Percentiles rank a stretch among this genome's conserved stretches.
Evolutionary conservation across 2,113 vertebrate species (phyloP).

Genomic region (Quiscalus mexicanus): DNA sequence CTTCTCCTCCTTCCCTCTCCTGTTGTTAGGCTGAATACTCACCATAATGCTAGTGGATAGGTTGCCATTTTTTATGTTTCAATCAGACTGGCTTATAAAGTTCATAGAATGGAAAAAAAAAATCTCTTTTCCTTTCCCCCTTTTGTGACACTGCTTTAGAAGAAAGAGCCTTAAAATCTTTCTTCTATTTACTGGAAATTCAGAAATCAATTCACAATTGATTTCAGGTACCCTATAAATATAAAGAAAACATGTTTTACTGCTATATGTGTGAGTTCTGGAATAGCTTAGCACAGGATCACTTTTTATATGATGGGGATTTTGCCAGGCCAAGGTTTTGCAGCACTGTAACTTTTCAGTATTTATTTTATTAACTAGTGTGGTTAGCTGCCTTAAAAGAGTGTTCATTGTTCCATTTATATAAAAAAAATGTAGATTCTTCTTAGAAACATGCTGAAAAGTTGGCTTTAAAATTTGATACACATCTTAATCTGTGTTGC

Average conservation of each 20-base stretch:
- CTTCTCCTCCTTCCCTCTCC: not conserved
- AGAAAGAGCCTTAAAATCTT: not conserved
- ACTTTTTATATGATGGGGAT: not conserved
- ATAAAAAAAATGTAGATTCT: not conserved
- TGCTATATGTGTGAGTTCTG: not conserved
- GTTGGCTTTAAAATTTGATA: not conserved
- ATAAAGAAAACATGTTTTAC: not conserved
- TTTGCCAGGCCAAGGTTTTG: not conserved
- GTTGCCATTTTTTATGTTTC: not conserved
- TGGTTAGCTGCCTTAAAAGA: not conserved
- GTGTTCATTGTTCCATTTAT: not conserved
- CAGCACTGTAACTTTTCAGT: not conserved
- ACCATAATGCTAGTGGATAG: not conserved
- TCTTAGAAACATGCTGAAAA: not conserved
- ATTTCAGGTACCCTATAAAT: not conserved
- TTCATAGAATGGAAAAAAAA: not conserved
- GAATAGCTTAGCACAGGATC: rapidly evolving
- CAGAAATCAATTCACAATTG: not conserved
- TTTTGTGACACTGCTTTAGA: not conserved
- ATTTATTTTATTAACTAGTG: not conserved
- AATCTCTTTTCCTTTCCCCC: rapidly evolving
- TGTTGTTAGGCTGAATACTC: not conserved
- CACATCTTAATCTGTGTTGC: rapidly evolving
- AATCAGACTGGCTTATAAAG: not conserved
- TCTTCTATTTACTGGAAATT: not conserved